Conservation (phyloP, 2,113 vertebrate species). For the Gorsachius goisagi region DNA sequence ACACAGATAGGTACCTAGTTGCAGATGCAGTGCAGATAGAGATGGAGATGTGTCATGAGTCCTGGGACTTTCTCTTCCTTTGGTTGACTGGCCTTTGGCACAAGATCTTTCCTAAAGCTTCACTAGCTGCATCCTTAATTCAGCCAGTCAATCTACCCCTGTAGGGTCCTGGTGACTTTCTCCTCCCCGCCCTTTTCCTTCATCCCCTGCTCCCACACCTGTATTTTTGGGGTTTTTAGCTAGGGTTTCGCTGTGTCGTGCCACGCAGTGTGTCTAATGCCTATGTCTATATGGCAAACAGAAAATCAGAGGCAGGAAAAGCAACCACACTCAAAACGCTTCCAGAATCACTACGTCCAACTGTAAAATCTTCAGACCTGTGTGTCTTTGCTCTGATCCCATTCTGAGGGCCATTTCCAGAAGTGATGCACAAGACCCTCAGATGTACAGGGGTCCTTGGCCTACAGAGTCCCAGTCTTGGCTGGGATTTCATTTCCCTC, state of each 20-base stretch:
- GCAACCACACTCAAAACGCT: neutral
- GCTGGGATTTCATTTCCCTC: neutral
- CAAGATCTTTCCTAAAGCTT: neutral
- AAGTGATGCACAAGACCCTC: neutral
- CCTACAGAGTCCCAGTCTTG: neutral
- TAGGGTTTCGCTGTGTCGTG: neutral
- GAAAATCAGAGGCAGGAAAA: neutral
- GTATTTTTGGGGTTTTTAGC: neutral
- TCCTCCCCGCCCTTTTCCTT: neutral
- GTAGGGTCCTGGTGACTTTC: neutral
- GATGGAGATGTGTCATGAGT: neutral
- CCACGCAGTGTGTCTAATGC: neutral
- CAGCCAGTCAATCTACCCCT: fast-evolving
- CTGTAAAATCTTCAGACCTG: neutral
- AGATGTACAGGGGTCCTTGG: neutral
- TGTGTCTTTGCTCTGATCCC: neutral
- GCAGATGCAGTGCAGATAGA: neutral
- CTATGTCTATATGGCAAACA: neutral
- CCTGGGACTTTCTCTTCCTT: neutral
- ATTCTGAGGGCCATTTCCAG: neutral
- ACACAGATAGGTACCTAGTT: neutral
- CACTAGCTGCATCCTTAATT: neutral
- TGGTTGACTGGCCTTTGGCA: neutral
- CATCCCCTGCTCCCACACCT: neutral
- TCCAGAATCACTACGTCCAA: neutral